Conservation (phyloP, 92 coral and sea anemone species). For the Palythoa grandiflora region DNA sequence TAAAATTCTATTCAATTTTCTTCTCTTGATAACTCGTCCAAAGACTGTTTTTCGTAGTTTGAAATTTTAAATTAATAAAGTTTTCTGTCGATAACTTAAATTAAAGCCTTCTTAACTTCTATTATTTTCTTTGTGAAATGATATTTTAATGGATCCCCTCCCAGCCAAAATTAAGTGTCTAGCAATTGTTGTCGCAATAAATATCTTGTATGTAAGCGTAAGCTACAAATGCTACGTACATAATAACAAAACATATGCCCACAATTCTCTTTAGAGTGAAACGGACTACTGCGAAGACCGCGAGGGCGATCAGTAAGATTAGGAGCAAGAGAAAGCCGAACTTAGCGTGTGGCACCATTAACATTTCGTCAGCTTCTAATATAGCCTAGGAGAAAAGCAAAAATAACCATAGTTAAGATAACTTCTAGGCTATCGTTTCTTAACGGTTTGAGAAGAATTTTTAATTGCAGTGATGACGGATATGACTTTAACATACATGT, state of each 20-base stretch:
- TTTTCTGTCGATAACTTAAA: background rate
- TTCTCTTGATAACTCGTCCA: background rate
- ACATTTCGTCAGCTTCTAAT: conserved; percentile 70
- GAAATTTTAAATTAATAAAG: conserved; percentile 6
- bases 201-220: conserved; percentile 96
- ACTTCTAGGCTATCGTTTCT: background rate
- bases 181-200: conserved; percentile 82
- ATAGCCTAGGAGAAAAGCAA: conserved; percentile 62
- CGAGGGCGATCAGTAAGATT: conserved; percentile 76
- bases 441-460: no score
- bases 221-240: conserved; percentile 85
- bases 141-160: background rate
- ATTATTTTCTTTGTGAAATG: background rate
- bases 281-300: conserved; percentile 71
- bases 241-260: conserved; percentile 79
- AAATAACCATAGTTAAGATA: background rate
- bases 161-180: background rate
- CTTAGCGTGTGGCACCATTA: conserved; percentile 92
- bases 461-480: no score
- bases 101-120: background rate
- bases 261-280: conserved; percentile 80
- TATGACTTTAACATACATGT: no score
- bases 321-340: conserved; percentile 93
- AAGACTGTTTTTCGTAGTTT: background rate
- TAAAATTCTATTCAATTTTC: background rate